Base-by-base conservation (phyloP, 2,888 invertebrate genomes). In the Electrophaes corylata region DNA sequence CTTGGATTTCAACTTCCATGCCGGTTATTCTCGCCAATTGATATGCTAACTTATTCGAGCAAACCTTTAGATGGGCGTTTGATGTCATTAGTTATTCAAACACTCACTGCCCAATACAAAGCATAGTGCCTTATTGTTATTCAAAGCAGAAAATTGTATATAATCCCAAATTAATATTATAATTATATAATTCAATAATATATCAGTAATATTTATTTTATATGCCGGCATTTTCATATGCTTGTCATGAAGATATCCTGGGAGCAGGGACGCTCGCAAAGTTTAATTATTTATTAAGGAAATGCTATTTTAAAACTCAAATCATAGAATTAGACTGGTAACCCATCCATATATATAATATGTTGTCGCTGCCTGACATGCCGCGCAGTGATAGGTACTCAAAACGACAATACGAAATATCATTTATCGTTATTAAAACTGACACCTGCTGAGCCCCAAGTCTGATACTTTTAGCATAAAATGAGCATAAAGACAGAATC, bases 111-210 rank as follows among this genome's bases (percentile, higher is more conserved):
- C 47, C 35, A 12, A 48, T 39, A 26, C 23, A 37, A 47, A 48
- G 33, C 16, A n/a, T 48, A n/a, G 48, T 49, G 49, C 49, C 49
- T 49, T 49, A 49, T 12, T 18, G 46, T 35, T 46, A 20, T 23
- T 37, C 35, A 47, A 19, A 19, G 23, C 43, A 26, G 26, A 26
- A 41, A 41, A 16, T 16, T 37, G 2, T 35, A 8, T 16, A 37
- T 37, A 37, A 37, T 37, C 8, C 2, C 16, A 16, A 37, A 37
- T 37, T 16, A 31, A 31, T 31, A 37, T 16, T 14, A 14, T 35
- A 14, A 14, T 31, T n/a, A n/a, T n/a, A n/a, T 29, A 10, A 10
- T 29, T 29, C 10, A 10, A 29, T 29, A 29, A 29, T 29, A 6
- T 10, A 18, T 11, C 11, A n/a, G n/a, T 19, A 20, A 19, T 20